Conservation (phyloP, 2,113 vertebrate species). For the Melierax canorus region DNA sequence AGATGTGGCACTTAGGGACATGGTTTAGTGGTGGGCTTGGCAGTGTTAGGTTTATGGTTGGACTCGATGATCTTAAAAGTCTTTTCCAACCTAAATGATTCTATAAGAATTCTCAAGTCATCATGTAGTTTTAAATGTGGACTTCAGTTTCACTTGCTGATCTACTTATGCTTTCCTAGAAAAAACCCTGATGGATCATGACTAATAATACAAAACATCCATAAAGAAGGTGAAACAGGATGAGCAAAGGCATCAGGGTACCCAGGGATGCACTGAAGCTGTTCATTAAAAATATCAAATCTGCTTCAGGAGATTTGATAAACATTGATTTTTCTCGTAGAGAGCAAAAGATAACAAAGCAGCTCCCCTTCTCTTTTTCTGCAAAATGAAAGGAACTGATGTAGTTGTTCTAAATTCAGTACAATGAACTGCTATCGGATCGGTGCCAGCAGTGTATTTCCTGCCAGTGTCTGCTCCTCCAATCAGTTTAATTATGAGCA, state of each 20-base stretch:
- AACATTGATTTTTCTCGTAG: neutral
- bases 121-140: neutral
- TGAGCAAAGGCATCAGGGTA: neutral
- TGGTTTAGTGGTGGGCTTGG: neutral
- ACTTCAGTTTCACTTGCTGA: neutral
- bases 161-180: neutral
- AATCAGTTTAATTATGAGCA: slow-evolving; percentile 79
- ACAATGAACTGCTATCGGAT: slow-evolving; percentile 61
- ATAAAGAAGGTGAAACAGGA: neutral
- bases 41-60: neutral
- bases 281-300: slow-evolving; percentile 6
- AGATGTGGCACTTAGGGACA: neutral
- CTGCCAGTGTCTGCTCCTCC: slow-evolving; percentile 75
- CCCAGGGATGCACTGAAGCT: neutral
- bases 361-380: slow-evolving; percentile 28
- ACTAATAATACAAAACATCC: neutral
- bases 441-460: slow-evolving; percentile 67
- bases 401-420: slow-evolving; percentile 70
- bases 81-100: neutral
- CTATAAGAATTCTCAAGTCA: neutral
- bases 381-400: slow-evolving; percentile 73
- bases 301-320: slow-evolving; percentile 41
- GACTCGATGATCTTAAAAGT: neutral
- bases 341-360: neutral
- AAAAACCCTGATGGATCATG: neutral